A percentile compares a stretch with the other conserved stretches of the same genome.
Evolutionary conservation across 2,888 invertebrate species (phyloP).

Genomic region (Steinernema scapterisci): DNA sequence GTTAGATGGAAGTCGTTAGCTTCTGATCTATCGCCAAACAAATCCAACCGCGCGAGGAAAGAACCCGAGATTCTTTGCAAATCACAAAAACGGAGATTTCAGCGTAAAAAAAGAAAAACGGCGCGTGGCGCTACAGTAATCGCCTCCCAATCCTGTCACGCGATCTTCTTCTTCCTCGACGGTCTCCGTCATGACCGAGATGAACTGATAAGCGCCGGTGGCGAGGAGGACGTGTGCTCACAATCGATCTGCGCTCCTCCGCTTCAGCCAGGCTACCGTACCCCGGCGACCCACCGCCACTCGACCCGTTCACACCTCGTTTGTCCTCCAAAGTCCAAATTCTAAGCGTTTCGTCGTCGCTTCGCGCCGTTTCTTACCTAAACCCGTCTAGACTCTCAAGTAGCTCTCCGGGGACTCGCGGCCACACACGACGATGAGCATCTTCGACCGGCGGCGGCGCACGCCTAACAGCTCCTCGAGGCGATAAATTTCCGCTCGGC

Average conservation of each 20-base stretch:
- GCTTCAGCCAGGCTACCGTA: background rate
- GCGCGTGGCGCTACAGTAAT: constrained; percentile 3
- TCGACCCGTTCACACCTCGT: background rate
- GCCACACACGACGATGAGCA: constrained; percentile 3
- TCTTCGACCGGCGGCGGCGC: background rate
- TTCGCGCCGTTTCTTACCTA: background rate
- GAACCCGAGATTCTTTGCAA: no score
- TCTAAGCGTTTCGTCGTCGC: background rate
- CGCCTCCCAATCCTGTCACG: background rate
- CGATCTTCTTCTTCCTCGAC: background rate
- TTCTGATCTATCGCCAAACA: background rate
- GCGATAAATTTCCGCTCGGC: constrained; percentile 13
- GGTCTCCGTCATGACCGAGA: background rate
- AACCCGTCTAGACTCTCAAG: background rate
- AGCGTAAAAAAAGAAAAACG: background rate
- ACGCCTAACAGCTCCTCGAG: background rate
- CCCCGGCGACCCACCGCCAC: background rate
- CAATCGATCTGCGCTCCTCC: background rate
- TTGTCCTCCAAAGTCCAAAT: background rate
- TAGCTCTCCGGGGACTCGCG: background rate
- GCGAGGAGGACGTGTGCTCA: background rate
- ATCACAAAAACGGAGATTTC: no score
- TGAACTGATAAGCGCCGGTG: constrained; percentile 9
- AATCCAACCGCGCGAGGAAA: background rate
- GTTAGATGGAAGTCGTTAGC: no score